Percentiles rank a stretch among this genome's conserved stretches.
Conservation (phyloP, 92 coral and sea anemone genomes). For the Hydrozoanthus gracilis region DNA sequence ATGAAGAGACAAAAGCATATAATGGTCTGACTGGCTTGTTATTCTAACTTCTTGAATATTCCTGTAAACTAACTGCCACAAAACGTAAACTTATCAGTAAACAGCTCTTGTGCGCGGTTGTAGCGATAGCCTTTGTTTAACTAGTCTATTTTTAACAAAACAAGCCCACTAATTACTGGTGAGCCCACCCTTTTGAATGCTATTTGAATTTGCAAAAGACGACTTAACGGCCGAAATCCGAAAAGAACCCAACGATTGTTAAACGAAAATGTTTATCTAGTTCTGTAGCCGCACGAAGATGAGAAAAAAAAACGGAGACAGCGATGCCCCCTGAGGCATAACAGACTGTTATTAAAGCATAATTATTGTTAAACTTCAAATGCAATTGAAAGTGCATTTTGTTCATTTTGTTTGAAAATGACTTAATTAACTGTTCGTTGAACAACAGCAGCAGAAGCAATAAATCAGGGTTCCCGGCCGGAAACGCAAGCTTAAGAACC, state of each 20-base stretch:
- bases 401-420: background rate
- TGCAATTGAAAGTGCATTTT: background rate
- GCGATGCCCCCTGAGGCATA: conserved; percentile 1
- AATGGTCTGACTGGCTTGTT: background rate
- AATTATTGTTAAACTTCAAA: conserved; percentile 15
- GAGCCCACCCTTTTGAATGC: conserved; percentile 26
- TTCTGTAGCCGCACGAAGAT: background rate
- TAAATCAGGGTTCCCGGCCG: too few species aligned
- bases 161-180: conserved; percentile 74
- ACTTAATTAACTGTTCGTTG: background rate
- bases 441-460: background rate
- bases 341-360: background rate
- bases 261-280: background rate
- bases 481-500: too few species aligned
- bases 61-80: too few species aligned
- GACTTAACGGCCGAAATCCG: too few species aligned
- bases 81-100: too few species aligned
- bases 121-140: conserved; percentile 30
- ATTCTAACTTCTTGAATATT: too few species aligned
- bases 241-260: too few species aligned
- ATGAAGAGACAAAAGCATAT: background rate
- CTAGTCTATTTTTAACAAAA: conserved; percentile 62
- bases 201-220: background rate
- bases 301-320: too few species aligned
- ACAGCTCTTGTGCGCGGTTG: too few species aligned